These are phyloP conservation scores for Xyrauchen texanus DNA, from an alignment of 2,113 vertebrate genomes.

Conservation along the genomic window DNA sequence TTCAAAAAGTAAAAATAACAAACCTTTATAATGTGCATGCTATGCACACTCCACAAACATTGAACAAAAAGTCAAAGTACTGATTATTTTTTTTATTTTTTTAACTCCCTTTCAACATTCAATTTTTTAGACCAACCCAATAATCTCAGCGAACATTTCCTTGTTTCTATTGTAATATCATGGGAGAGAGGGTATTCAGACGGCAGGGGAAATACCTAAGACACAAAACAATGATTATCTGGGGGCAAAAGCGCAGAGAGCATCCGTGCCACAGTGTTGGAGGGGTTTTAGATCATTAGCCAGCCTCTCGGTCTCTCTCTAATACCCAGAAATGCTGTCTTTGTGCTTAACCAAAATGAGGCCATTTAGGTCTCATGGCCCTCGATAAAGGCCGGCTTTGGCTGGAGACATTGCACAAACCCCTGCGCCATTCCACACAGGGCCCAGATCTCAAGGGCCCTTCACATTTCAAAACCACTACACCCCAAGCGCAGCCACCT, in stretches of 20 bases:
- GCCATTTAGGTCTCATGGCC: slow-evolving; percentile 81
- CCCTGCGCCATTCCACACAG: slow-evolving; percentile 74
- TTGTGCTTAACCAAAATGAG: slow-evolving; percentile 83
- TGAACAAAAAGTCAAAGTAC: no score
- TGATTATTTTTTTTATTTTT: slow-evolving; percentile 47
- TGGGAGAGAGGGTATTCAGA: slow-evolving; percentile 72
- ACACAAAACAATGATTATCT: slow-evolving; percentile 70
- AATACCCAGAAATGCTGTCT: slow-evolving; percentile 83
- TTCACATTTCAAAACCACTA: slow-evolving; percentile 73
- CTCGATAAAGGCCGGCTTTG: slow-evolving; percentile 80
- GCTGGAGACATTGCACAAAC: slow-evolving; percentile 81
- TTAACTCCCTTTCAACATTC: slow-evolving; percentile 53
- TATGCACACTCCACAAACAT: not conserved
- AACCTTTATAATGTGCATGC: slow-evolving; percentile 13
- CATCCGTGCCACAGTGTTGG: slow-evolving; percentile 78
- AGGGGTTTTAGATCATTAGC: slow-evolving; percentile 92
- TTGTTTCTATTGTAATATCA: slow-evolving; percentile 64
- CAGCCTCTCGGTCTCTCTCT: slow-evolving; percentile 83
- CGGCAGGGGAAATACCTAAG: slow-evolving; percentile 67
- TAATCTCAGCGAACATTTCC: slow-evolving; percentile 62
- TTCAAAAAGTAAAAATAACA: slow-evolving; percentile 13
- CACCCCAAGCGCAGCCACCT: slow-evolving; percentile 77
- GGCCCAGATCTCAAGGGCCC: slow-evolving; percentile 69
- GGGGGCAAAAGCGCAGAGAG: slow-evolving; percentile 80
- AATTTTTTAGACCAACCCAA: slow-evolving; percentile 62